These are phyloP conservation scores for Stegophylla sp. DNA, from an alignment of 2,888 invertebrate species.

Conservation along the genomic window DNA sequence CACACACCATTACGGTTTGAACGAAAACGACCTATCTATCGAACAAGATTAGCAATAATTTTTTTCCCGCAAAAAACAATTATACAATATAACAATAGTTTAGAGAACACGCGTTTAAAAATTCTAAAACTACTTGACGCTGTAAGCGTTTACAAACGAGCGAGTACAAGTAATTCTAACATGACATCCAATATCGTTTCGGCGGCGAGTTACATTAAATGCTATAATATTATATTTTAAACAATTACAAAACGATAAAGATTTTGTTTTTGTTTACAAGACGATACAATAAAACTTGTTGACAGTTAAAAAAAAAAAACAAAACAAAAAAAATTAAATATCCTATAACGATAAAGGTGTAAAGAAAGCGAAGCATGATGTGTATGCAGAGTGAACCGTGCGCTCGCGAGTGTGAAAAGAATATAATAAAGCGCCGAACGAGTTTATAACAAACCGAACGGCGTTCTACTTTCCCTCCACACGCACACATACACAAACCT, in stretches of 20 bases:
- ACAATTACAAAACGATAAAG: too few relatives aligned
- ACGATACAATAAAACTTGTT: neutral
- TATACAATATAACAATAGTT: neutral
- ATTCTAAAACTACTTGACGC: neutral
- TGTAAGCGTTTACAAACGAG: neutral
- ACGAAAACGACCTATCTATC: neutral
- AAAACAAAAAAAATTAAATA: neutral
- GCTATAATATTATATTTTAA: too few relatives aligned
- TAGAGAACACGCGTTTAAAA: neutral
- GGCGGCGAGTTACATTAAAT: too few relatives aligned
- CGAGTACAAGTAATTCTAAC: neutral
- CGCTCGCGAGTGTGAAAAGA: neutral
- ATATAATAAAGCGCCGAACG: neutral
- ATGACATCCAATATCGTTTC: neutral
- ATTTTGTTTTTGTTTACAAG: neutral
- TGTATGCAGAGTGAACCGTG: too few relatives aligned
- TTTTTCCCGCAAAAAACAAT: neutral
- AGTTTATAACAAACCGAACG: slow-evolving; percentile 27
- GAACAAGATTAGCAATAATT: neutral
- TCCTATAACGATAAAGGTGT: neutral
- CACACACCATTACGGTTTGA: neutral
- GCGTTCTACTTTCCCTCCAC: slow-evolving; percentile 47
- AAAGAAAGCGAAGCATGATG: neutral
- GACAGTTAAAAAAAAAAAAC: neutral
- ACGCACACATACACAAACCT: neutral